Percentiles rank a stretch among this genome's conserved stretches.
Evolutionary conservation across 2,113 vertebrate genomes (phyloP).

Genomic region (Neoarius graeffei): DNA sequence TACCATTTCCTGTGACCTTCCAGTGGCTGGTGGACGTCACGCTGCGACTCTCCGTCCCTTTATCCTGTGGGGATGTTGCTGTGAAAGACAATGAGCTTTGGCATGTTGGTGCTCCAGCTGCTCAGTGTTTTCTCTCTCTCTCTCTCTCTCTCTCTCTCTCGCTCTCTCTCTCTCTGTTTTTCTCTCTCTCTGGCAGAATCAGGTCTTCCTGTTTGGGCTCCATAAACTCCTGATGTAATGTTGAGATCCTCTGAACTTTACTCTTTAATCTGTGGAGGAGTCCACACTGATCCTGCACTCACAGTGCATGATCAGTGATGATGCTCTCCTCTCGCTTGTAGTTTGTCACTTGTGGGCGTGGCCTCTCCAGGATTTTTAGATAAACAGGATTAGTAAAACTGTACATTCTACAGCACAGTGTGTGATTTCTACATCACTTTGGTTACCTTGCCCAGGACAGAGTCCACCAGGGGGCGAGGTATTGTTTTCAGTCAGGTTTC

Average conservation of each 20-base stretch:
- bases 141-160: too few species aligned
- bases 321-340: not conserved
- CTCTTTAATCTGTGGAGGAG: not conserved
- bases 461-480: too few species aligned
- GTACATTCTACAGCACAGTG: not conserved
- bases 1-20: not conserved
- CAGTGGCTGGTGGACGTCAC: not conserved
- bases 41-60: not conserved
- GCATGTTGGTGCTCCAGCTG: not conserved
- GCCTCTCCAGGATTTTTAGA: not conserved
- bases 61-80: not conserved
- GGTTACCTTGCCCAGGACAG: too few species aligned
- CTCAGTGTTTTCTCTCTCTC: not conserved
- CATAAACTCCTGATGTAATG: not conserved
- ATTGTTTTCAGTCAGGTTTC: too few species aligned
- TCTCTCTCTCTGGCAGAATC: not conserved
- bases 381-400: not conserved
- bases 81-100: not conserved
- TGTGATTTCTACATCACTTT: not conserved
- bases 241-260: not conserved
- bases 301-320: not conserved
- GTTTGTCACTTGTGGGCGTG: not conserved
- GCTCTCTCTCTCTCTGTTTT: too few species aligned
- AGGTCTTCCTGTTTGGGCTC: not conserved
- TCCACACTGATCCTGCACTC: not conserved